Evolutionary conservation across 1,140 invertebrate species (phyloP).

Genomic region (Pectinophora gossypiella): DNA sequence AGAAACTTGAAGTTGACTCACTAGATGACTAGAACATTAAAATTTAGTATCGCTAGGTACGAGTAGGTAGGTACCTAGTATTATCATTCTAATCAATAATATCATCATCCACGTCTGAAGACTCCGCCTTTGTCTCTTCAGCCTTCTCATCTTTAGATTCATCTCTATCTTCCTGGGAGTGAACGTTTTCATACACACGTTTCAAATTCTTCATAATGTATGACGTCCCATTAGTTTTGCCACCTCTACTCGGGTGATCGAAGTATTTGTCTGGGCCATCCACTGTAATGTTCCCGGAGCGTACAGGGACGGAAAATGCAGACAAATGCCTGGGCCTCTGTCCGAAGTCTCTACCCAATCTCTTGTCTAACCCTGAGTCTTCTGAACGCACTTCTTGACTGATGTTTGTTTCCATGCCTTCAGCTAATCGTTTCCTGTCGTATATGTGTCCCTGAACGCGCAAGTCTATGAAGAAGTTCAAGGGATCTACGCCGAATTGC

Average conservation of each 20-base stretch:
- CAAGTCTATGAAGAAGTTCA: conserved; percentile 88
- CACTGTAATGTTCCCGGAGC: conserved; percentile 21
- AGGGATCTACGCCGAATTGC: conserved; percentile 85
- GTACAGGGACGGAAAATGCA: conserved; percentile 79
- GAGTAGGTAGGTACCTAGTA: not conserved
- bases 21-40: no score
- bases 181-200: conserved; percentile 51
- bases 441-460: conserved; percentile 88
- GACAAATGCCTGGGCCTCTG: conserved; percentile 77
- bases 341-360: conserved; percentile 51
- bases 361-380: conserved; percentile 46
- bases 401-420: conserved; percentile 39
- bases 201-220: conserved; percentile 68
- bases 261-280: conserved; percentile 47
- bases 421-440: conserved; percentile 80
- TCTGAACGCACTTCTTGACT: conserved; percentile 40
- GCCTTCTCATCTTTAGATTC: conserved; percentile 31
- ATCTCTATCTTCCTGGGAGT: conserved; percentile 31
- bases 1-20: no score
- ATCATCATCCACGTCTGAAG: conserved; percentile 60
- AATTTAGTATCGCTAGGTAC: no score
- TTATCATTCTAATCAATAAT: conserved; percentile 34
- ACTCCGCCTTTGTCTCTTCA: conserved; percentile 57
- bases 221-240: conserved; percentile 52
- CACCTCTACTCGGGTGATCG: conserved; percentile 21